These are phyloP conservation scores for Aurelia aurita DNA, from an alignment of 30 jellyfish, hydroid and myxozoan genomes.

Conservation along the genomic window DNA sequence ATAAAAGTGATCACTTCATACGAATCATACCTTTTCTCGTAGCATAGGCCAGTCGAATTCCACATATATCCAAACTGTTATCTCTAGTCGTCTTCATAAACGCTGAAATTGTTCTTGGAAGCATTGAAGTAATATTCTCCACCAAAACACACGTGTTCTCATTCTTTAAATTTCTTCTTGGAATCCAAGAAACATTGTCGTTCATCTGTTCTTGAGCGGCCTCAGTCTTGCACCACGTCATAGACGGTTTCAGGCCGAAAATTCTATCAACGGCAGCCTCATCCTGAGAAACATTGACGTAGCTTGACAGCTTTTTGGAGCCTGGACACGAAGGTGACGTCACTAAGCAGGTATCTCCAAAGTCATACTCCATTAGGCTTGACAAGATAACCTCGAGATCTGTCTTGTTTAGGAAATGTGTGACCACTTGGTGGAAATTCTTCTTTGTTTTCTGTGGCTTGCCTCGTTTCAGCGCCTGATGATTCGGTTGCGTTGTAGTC, in stretches of 20 bases:
- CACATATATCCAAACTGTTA: slow-evolving; percentile 58
- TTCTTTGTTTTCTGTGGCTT: slow-evolving; percentile 47
- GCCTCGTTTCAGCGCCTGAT: slow-evolving; percentile 49
- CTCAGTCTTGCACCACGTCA: slow-evolving; percentile 35
- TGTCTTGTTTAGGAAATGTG: slow-evolving; percentile 57
- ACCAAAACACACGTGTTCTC: slow-evolving; percentile 55
- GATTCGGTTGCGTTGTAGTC: slow-evolving; percentile 16
- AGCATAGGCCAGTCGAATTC: slow-evolving; percentile 55
- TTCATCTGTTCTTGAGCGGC: slow-evolving; percentile 10
- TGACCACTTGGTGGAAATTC: slow-evolving; percentile 49
- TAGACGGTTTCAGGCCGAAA: slow-evolving; percentile 58
- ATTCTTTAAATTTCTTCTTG: not conserved
- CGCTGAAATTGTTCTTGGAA: slow-evolving; percentile 44
- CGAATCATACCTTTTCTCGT: slow-evolving; percentile 34
- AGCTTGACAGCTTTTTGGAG: slow-evolving; percentile 60
- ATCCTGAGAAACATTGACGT: slow-evolving; percentile 64
- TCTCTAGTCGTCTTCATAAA: slow-evolving; percentile 35
- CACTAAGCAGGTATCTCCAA: not conserved
- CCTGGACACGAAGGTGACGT: slow-evolving; percentile 54
- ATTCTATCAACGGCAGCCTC: slow-evolving; percentile 68
- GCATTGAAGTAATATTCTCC: slow-evolving; percentile 42
- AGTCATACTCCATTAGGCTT: slow-evolving; percentile 20
- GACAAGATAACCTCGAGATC: slow-evolving; percentile 40
- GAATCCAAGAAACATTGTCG: slow-evolving; percentile 30
- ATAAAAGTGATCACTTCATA: too few relatives aligned